Evolutionary conservation across 2,797 vertebrate genomes (phyloP), one percentile per base, ranked within the genome.

Genomic region (Luscinia luscinia): DNA sequence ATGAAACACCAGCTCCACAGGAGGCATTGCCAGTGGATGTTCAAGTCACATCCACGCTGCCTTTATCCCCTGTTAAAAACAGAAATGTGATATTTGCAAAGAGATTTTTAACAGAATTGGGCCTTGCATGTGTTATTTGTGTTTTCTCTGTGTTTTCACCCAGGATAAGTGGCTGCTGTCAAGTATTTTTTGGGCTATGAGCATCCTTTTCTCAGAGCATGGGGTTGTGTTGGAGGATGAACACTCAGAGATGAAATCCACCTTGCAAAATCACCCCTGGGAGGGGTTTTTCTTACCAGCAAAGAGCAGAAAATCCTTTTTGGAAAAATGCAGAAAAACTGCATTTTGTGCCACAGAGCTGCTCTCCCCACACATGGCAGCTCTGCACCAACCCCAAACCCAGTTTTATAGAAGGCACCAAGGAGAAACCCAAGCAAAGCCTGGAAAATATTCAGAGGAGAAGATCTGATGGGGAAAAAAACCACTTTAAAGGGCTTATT

Each of bases 161-260:
- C 1, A 2, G 63, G 46, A 20, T 16, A 11, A 48, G 7, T 40
- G 41, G 49, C 30, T 18, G 0, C 74, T 55, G 5, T 3, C 9
- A 30, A 19, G n/a, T 8, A 7, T 48, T 46, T 41, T 55, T 30
- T 1, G 7, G 48, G 28, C 6, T 6, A 0, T 1, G 15, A 23
- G 43, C 13, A 5, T 46, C 51, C 22, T 70, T 54, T 40, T 4
- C 38, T 62, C 30, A 1, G 8, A 23, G 70, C 6, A 0, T 8
- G 34, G 67, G 40, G 43, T 2, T 51, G 41, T 28, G 30, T 16
- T 23, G 48, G 46, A 58, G 73, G 32, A 3, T n/a, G 46, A 48
- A 1, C 0, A 0, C 30, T 36, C 46, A 40, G 67, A 40, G 36
- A 0, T 61, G 5, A 15, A 38, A 32, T 23, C 30, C 54, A 24